phyloP scores from a whole-genome alignment of 1,140 invertebrate species.

The Cydia strobilella region DNA sequence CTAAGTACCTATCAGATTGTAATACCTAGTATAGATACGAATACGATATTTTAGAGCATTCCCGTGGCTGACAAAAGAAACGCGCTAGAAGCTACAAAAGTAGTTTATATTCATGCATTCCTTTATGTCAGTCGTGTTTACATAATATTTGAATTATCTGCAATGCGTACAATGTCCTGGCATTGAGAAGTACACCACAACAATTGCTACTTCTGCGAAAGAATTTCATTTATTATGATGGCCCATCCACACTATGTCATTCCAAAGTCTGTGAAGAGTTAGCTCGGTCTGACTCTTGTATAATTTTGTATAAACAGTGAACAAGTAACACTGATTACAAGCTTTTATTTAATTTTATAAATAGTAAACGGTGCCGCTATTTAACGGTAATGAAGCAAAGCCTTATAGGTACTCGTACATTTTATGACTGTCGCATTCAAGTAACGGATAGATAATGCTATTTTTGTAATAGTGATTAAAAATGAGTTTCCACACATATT shows the following conservation, averaged over 20 bases:
- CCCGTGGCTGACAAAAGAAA: too few relatives aligned
- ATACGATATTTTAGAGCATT: too few relatives aligned
- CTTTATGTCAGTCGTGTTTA: not conserved
- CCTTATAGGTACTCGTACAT: not conserved
- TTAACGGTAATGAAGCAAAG: conserved; percentile 3
- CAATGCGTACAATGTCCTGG: not conserved
- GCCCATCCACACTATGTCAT: not conserved
- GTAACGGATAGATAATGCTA: too few relatives aligned
- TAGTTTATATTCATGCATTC: not conserved
- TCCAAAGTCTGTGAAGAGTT: too few relatives aligned
- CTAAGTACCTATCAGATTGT: too few relatives aligned
- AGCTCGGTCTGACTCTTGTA: too few relatives aligned
- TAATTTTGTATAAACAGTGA: too few relatives aligned
- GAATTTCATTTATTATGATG: not conserved
- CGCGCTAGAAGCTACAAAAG: not conserved
- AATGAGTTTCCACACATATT: too few relatives aligned
- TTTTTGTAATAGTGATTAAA: too few relatives aligned
- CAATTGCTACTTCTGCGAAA: not conserved
- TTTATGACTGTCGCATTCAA: not conserved
- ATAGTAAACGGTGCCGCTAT: not conserved
- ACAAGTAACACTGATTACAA: too few relatives aligned
- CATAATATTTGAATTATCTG: not conserved
- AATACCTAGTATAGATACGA: too few relatives aligned
- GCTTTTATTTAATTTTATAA: not conserved
- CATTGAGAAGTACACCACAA: not conserved